These are phyloP conservation scores for Albula goreensis DNA, from an alignment of 2,113 vertebrate species.

Conservation along the genomic window DNA sequence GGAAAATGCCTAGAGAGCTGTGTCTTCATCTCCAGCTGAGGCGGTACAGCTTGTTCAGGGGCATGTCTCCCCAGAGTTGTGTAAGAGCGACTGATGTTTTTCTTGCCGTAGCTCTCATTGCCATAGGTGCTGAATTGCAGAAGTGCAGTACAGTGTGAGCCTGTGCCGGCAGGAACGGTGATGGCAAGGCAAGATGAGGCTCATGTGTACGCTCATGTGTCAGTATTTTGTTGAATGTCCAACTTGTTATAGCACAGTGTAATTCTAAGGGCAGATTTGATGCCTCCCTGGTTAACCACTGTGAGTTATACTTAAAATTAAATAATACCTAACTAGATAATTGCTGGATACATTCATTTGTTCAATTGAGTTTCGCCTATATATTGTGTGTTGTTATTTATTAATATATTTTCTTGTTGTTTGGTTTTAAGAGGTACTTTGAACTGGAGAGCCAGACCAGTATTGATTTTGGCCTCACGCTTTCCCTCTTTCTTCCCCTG, in stretches of 20 bases:
- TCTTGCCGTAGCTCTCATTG: neutral
- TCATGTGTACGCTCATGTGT: neutral
- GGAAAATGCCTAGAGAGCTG: neutral
- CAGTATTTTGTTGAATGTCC: neutral
- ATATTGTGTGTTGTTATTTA: neutral
- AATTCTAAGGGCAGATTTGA: neutral
- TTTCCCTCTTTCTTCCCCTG: no score
- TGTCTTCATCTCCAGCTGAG: neutral
- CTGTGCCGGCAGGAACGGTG: neutral
- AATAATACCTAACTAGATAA: no score
- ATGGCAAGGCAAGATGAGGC: neutral
- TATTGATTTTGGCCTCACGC: no score
- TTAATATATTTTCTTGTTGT: neutral
- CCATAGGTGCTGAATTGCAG: neutral
- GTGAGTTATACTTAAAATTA: no score
- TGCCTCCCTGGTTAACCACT: no score
- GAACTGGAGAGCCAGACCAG: neutral
- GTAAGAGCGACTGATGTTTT: neutral
- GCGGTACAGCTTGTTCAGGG: neutral
- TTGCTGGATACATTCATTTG: no score
- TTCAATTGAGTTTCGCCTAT: neutral
- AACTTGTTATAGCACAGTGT: neutral
- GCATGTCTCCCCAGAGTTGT: neutral
- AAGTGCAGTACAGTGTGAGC: neutral
- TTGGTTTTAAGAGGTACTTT: neutral